These are phyloP conservation scores for Xiphophorus maculatus DNA, from an alignment of 2,113 vertebrate genomes.

Conservation along the genomic window DNA sequence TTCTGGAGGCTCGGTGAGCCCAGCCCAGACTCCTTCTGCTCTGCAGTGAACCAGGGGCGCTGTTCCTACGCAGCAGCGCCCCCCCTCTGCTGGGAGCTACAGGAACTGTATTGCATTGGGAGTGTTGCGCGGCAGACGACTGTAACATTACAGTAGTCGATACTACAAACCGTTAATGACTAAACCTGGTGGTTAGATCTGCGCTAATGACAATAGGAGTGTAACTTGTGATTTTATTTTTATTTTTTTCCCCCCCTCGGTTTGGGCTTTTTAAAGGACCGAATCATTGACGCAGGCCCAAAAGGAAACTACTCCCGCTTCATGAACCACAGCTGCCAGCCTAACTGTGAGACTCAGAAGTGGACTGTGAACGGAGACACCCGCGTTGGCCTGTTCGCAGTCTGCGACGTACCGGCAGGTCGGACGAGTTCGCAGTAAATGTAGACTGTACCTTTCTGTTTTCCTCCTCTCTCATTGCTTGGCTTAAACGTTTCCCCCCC, in stretches of 20 bases:
- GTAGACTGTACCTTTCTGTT: too few species aligned
- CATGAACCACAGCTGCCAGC: constrained; percentile 99
- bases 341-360: constrained; percentile 98
- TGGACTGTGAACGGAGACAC: constrained; percentile 99
- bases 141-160: constrained; percentile 71
- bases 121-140: constrained; percentile 64
- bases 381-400: constrained; percentile 92
- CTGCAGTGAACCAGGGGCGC: constrained; percentile 8
- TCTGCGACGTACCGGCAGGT: constrained; percentile 95
- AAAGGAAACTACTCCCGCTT: constrained; percentile 98
- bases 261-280: constrained; percentile 79
- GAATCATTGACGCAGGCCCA: constrained; percentile 96
- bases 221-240: neutral
- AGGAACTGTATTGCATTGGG: constrained; percentile 85
- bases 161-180: constrained; percentile 58
- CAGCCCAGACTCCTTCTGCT: constrained; percentile 17
- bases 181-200: neutral
- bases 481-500: neutral
- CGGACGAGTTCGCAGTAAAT: neutral
- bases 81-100: constrained; percentile 69
- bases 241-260: too few species aligned
- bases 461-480: neutral
- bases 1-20: neutral
- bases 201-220: neutral
- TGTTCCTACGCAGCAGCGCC: constrained; percentile 30